These are phyloP conservation scores for roundworm (Caenorhabditis elegans) DNA, from an alignment of 1,140 invertebrate genomes.

Conservation along the genomic window WBcel235 BX284602.5:6609001-6609500, in stretches of 20 bases:
- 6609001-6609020: neutral
- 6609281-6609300: neutral
- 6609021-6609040: neutral
- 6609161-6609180: neutral
- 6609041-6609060: neutral
- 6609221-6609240: too few relatives aligned
- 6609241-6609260: constrained; percentile 7
- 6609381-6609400: too few relatives aligned
- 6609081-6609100: neutral
- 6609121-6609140: constrained; percentile 29
- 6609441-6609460: too few relatives aligned
- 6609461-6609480: too few relatives aligned
- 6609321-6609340: constrained; percentile 26
- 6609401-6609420: too few relatives aligned
- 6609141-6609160: constrained; percentile 2
- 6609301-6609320: neutral
- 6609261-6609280: constrained; percentile 8
- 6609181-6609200: constrained; percentile 6
- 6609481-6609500: too few relatives aligned
- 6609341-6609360: constrained; percentile 24
- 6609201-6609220: too few relatives aligned
- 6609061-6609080: neutral
- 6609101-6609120: neutral
- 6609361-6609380: neutral
- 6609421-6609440: too few relatives aligned